Base-by-base conservation (phyloP, 2,113 vertebrate genomes). In the Tonatia bakeri region DNA sequence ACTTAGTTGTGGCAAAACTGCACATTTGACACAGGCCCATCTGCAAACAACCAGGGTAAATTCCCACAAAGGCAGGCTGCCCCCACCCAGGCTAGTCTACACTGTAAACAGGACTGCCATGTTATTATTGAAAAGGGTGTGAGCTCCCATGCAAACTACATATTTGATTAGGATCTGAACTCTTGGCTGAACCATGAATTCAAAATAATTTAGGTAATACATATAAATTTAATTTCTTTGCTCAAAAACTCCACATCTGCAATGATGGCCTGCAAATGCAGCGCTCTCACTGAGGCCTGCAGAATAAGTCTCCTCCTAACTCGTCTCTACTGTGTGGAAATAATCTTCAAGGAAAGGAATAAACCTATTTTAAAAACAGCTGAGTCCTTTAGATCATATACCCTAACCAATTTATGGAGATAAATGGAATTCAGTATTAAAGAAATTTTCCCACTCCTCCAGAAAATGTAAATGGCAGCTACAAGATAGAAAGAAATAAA, bases 211-310 rank as follows among this genome's bases (percentile, higher is more conserved):
- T 98, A 98, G 97, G 97, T 97, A 96, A 98, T 98, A 98, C 98
- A 98, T 98, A 98, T 98, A 98, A 98, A 99, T 98, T 98, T 98
- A 98, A 99, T 99, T 99, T 98, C 98, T 98, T 99, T 98, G 98
- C 98, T 98, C 98, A 98, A 97, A 96, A 97, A 97, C 97, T 98
- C 97, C 98, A 97, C 97, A 98, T 98, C 96, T 97, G 98, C 98
- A 98, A 98, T 40, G 92, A 98, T 97, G 96, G 97, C 95, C 96
- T 96, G 98, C 97, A 98, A 98, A 98, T 97, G 92, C 95, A 94
- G 96, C 95, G 92, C 96, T 98, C 98, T 97, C 94, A 86, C 97
- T 26, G 96, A 98, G 95, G 93, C 95, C 97, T 98, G 97, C 96
- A 98, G 98, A 98, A 98, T 98, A 97, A 98, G 98, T 87, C 98